Conservation (phyloP, 2,888 invertebrate genomes). For the Choreutis nemorana region DNA sequence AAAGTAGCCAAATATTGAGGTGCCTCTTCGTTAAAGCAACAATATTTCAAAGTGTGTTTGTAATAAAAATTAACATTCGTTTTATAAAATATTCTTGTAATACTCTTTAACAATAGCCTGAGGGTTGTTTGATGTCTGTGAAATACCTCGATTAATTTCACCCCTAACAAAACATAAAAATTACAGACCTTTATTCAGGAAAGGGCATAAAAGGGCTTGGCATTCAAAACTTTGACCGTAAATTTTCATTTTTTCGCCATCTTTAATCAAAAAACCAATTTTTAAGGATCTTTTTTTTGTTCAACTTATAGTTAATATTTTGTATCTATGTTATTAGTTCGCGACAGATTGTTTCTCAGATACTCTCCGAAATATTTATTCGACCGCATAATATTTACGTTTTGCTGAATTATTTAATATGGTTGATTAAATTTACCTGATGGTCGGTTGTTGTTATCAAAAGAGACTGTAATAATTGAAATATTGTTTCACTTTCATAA, state of each 20-base stretch:
- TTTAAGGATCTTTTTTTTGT: too few species aligned
- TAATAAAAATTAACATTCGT: constrained; percentile 60
- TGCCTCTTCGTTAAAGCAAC: constrained; percentile 18
- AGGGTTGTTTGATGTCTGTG: constrained; percentile 54
- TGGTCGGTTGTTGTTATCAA: too few species aligned
- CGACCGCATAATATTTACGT: constrained; percentile 21
- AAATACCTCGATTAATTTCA: constrained; percentile 55
- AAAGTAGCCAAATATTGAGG: constrained; percentile 11
- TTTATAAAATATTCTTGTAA: constrained; percentile 51
- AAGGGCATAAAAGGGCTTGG: too few species aligned
- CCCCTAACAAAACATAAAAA: constrained; percentile 40
- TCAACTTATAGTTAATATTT: too few species aligned
- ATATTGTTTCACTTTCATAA: too few species aligned
- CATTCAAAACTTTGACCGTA: too few species aligned
- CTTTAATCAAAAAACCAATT: too few species aligned
- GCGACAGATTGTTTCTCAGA: too few species aligned
- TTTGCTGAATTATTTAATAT: constrained; percentile 20
- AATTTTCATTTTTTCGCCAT: too few species aligned
- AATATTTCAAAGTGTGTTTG: constrained; percentile 38
- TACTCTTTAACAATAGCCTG: constrained; percentile 53
- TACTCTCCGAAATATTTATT: constrained; percentile 20
- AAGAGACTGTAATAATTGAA: too few species aligned
- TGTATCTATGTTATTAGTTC: too few species aligned
- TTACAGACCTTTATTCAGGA: constrained; percentile 3
- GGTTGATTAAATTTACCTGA: too few species aligned